Evolutionary conservation across 2,113 vertebrate species (phyloP).

Genomic region (Rallus limicola): DNA sequence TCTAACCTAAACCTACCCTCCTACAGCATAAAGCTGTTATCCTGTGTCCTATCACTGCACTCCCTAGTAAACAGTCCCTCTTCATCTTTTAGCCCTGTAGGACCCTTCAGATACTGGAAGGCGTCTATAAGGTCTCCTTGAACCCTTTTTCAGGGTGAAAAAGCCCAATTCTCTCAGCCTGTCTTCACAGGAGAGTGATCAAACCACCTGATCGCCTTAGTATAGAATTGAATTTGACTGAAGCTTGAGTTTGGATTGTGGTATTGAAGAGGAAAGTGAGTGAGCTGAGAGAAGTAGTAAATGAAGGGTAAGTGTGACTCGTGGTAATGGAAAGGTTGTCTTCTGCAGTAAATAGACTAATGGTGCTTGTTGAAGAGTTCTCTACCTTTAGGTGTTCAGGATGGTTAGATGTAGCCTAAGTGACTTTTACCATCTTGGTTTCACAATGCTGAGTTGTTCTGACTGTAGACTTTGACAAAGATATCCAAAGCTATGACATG

Average conservation of each 20-base stretch:
- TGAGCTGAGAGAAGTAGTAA: background rate
- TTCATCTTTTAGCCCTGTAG: too few relatives aligned
- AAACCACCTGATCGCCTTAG: too few relatives aligned
- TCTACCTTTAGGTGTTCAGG: background rate
- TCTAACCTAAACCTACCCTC: too few relatives aligned
- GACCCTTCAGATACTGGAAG: too few relatives aligned
- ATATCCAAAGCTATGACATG: background rate
- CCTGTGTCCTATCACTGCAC: too few relatives aligned
- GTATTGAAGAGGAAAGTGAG: background rate
- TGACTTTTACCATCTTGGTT: accelerated
- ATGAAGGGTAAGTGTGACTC: background rate
- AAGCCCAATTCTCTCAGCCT: too few relatives aligned
- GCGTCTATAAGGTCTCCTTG: too few relatives aligned
- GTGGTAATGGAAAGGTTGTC: background rate
- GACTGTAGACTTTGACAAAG: background rate
- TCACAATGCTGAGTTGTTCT: background rate
- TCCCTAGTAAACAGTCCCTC: too few relatives aligned
- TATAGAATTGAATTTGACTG: background rate
- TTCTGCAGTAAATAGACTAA: background rate
- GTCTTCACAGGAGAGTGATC: too few relatives aligned
- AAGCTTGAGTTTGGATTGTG: background rate
- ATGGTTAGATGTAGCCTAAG: background rate
- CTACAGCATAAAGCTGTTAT: too few relatives aligned
- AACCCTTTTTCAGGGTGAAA: too few relatives aligned
- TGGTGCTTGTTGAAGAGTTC: background rate